phyloP scores from a whole-genome alignment of 1,140 invertebrate genomes.

The Octopus sinensis region DNA sequence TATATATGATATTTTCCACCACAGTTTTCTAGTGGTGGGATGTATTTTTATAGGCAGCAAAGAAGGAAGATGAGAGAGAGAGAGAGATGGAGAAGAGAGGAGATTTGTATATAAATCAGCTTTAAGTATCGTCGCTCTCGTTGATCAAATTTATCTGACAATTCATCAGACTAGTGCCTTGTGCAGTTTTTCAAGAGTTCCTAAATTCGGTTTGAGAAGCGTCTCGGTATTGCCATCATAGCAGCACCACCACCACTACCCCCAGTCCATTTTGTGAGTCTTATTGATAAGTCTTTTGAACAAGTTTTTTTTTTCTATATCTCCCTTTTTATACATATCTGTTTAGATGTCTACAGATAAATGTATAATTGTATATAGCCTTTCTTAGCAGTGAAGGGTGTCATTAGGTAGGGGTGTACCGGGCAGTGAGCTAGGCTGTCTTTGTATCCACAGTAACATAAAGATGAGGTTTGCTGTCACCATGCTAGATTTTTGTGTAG shows the following conservation, averaged over 20 bases:
- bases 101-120: background rate
- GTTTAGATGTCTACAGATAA: no score
- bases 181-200: background rate
- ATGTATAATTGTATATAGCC: no score
- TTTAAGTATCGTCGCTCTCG: conserved; percentile 1
- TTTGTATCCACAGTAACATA: no score
- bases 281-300: background rate
- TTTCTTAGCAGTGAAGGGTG: no score
- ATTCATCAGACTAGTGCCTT: background rate
- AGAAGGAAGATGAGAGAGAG: background rate
- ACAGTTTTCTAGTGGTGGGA: background rate
- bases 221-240: no score
- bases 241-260: no score
- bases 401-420: no score
- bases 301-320: background rate
- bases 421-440: no score
- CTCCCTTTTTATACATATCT: no score
- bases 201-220: background rate
- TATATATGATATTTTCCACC: background rate
- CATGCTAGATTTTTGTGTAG: no score
- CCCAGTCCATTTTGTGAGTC: no score
- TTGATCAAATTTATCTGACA: conserved; percentile 5
- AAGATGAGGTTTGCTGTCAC: no score
- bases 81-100: background rate
- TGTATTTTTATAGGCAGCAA: conserved; percentile 11